phyloP scores from a whole-genome alignment of 53 echinoderm and acorn worm genomes.

The Pentamera pediparva region DNA sequence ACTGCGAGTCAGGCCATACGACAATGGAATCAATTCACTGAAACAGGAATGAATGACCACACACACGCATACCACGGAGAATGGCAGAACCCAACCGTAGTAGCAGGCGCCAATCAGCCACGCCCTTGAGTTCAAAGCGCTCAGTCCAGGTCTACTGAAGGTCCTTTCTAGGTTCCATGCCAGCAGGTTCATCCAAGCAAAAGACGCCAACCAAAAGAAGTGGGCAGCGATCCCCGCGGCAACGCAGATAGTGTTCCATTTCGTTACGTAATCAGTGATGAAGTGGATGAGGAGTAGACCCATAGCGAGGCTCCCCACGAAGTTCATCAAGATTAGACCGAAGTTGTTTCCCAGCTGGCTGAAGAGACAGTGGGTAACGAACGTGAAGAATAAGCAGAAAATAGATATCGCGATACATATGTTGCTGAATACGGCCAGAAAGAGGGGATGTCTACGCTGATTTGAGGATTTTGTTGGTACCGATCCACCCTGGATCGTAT shows the following conservation, averaged over 20 bases:
- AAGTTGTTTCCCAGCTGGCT: slow-evolving; percentile 30
- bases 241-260: slow-evolving; percentile 21
- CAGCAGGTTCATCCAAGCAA: slow-evolving; percentile 41
- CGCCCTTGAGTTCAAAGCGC: background rate
- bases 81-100: slow-evolving; percentile 11
- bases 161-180: slow-evolving; percentile 38
- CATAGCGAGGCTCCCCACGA: slow-evolving; percentile 1
- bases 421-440: slow-evolving; percentile 16
- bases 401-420: slow-evolving; percentile 31
- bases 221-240: slow-evolving; percentile 20
- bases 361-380: slow-evolving; percentile 19
- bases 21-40: background rate
- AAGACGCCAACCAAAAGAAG: slow-evolving; percentile 30
- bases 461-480: too few species aligned
- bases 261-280: slow-evolving; percentile 25
- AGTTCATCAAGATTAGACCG: slow-evolving; percentile 40
- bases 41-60: background rate
- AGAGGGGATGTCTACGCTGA: background rate
- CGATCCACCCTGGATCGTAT: too few species aligned
- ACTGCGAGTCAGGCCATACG: background rate
- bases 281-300: slow-evolving; percentile 29
- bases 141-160: background rate
- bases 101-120: background rate
- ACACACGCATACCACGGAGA: background rate
- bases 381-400: slow-evolving; percentile 26